phyloP scores from a whole-genome alignment of 2,888 invertebrate genomes.

The Biston stratarius region DNA sequence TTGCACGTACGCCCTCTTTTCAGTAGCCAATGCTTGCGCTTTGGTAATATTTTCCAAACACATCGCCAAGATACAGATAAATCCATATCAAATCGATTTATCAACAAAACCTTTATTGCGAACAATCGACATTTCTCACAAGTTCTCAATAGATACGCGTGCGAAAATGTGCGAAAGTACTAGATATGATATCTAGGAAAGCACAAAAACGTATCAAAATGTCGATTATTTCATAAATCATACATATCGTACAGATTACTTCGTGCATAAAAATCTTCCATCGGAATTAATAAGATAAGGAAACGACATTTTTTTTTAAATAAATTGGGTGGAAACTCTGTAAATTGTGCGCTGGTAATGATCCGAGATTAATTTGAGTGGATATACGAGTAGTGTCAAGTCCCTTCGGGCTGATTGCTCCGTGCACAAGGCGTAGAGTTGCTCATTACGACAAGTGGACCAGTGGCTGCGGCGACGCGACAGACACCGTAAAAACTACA shows the following conservation, averaged over 20 bases:
- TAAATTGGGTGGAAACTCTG: constrained; percentile 18
- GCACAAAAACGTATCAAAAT: constrained; percentile 6
- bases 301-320: constrained; percentile 37
- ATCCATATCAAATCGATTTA: constrained; percentile 15
- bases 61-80: constrained; percentile 14
- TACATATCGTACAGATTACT: constrained; percentile 10
- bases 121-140: constrained; percentile 20
- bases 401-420: constrained; percentile 30
- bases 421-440: constrained; percentile 48
- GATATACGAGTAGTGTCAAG: constrained; percentile 39
- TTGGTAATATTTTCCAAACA: not conserved
- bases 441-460: constrained; percentile 53
- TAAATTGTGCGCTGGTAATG: constrained; percentile 37
- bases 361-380: constrained; percentile 42
- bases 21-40: constrained; percentile 13
- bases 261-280: constrained; percentile 14
- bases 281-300: not conserved
- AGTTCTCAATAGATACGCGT: constrained; percentile 21
- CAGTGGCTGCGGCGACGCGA: constrained; percentile 24
- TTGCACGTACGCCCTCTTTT: constrained; percentile 16
- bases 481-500: constrained; percentile 60
- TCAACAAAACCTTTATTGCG: constrained; percentile 26
- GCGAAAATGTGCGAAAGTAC: constrained; percentile 21
- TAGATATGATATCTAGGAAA: constrained; percentile 23
- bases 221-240: constrained; percentile 7